phyloP scores from a whole-genome alignment of 2,888 invertebrate species.

The Orchesella flavescens region DNA sequence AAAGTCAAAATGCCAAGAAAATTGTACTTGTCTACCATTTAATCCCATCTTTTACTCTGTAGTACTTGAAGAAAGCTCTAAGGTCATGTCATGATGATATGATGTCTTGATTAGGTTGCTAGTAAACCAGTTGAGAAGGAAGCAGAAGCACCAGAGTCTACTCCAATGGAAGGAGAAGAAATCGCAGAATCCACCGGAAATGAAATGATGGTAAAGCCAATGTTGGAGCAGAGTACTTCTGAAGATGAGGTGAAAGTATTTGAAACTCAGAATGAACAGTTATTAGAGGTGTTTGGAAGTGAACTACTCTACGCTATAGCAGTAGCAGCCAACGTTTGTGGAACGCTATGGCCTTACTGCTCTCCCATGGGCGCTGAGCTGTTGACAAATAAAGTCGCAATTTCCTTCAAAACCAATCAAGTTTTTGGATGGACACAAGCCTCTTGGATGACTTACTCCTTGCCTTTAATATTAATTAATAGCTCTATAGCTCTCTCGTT shows the following conservation, averaged over 20 bases:
- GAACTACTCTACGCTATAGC: constrained; percentile 37
- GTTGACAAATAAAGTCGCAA: constrained; percentile 8
- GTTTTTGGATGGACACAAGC: constrained; percentile 10
- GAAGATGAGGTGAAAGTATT: neutral
- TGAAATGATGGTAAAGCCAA: neutral
- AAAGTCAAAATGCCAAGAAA: neutral
- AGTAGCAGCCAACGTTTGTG: constrained; percentile 66
- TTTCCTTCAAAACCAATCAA: neutral
- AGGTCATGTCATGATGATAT: too few species aligned
- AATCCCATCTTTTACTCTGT: too few species aligned
- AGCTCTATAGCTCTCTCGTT: neutral
- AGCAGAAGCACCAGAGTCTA: too few species aligned
- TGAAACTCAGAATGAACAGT: constrained; percentile 26
- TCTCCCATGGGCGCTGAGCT: constrained; percentile 39
- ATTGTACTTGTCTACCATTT: neutral
- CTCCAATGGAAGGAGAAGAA: neutral
- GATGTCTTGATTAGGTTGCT: too few species aligned
- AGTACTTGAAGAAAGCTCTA: too few species aligned
- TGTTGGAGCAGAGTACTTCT: neutral
- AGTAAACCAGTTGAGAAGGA: neutral
- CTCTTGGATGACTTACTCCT: constrained; percentile 34
- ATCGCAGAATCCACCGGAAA: neutral
- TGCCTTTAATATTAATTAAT: constrained; percentile 40
- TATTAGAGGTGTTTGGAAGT: constrained; percentile 39
- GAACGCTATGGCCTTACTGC: constrained; percentile 57